A percentile compares a stretch with the other conserved stretches of the same genome.
These are phyloP conservation scores for Phaethornis superciliosus DNA, from an alignment of 2,113 vertebrate species.

Conservation along the genomic window DNA sequence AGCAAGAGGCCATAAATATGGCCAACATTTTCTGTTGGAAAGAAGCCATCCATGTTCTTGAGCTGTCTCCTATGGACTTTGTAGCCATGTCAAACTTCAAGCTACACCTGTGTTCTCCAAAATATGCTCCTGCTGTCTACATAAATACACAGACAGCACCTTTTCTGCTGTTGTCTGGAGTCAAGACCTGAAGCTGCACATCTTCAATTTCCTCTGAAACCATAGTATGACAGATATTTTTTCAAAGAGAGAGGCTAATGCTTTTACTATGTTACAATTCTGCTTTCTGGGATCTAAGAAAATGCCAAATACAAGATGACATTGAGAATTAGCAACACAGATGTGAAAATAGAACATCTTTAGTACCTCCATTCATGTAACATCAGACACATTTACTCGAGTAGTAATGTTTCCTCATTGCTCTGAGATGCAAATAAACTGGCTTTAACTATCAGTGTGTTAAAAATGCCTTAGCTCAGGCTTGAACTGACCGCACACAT, in stretches of 20 bases:
- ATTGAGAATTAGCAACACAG: background rate
- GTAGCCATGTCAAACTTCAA: background rate
- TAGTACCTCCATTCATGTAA: background rate
- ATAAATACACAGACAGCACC: background rate
- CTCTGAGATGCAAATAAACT: background rate
- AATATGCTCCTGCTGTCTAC: background rate
- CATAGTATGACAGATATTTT: background rate
- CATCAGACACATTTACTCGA: background rate
- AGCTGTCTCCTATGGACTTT: background rate
- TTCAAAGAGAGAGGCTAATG: fast-evolving
- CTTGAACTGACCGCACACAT: background rate
- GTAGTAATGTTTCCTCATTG: background rate
- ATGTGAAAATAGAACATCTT: background rate
- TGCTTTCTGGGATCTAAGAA: background rate
- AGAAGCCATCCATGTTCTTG: background rate
- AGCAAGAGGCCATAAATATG: background rate
- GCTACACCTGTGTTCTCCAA: background rate
- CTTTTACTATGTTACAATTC: background rate
- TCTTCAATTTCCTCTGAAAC: background rate
- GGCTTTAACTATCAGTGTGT: background rate
- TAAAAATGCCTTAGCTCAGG: background rate
- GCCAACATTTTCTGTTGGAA: background rate
- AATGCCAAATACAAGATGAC: background rate
- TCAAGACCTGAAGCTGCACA: background rate
- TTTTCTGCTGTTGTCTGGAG: background rate